Base-by-base conservation (phyloP, 2,113 vertebrate genomes). In the Grallaria varia region DNA sequence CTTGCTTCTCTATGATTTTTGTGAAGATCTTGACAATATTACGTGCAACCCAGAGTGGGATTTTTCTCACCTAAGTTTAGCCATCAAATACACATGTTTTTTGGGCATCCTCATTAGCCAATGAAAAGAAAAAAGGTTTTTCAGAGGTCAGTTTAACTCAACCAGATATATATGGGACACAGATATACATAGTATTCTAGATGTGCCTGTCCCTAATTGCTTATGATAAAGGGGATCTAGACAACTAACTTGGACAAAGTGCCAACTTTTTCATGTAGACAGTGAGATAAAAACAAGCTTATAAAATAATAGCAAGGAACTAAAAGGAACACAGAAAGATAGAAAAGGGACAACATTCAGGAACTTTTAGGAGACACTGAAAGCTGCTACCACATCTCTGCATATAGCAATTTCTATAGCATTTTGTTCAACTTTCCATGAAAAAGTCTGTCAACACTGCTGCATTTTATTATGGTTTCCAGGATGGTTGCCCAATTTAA, bases 401-500 rank as follows among this genome's bases (percentile, higher is more conserved):
- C 35, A n/a, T 56, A 78, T 30, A 81, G 33, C 15, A 92, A 47
- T 68, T 92, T 93, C 79, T 93, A 30, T 28, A 81, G 33, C 28
- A 78, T 83, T 88, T 93, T 94, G 30, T 88, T 95, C 6, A 4
- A 67, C 55, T 90, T 91, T 88, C 76, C 79, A 86, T 73, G 82
- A 88, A 89, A 94, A 89, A 68, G 20, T 72, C 72, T 95, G 82
- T 95, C 82, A 86, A 76, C 55, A 73, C 67, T 90, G 42, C 52
- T 88, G 79, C 76, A 72, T 92, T 84, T 94, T 91, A 88, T 96
- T 90, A 91, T 72, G 72, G 30, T 95, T 96, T 96, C 72, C 90
- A 96, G 85, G 75, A 85, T 90, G 55, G 30, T 18, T 92, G 75
- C 63, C 85, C 79, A 95, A 83, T 68, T 67, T 92, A 80, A 92